These are phyloP conservation scores for Pandemis heparana DNA, from an alignment of 2,888 invertebrate genomes.

Conservation along the genomic window DNA sequence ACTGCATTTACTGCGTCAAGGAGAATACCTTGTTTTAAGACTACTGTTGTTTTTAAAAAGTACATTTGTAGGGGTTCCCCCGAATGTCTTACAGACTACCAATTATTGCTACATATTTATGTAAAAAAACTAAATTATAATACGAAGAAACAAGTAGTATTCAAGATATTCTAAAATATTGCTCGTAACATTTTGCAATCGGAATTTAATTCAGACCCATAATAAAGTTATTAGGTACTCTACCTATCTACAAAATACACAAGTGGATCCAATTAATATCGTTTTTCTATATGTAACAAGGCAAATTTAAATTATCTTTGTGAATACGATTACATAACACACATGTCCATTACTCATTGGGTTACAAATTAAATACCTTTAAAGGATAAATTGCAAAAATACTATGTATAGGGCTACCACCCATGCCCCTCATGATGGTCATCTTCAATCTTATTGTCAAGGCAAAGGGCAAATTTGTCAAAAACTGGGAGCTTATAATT, in stretches of 20 bases:
- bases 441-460: neutral
- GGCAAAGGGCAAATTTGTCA: neutral
- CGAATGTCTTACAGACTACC: neutral
- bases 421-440: neutral
- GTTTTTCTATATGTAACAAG: neutral
- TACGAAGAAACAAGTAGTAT: neutral
- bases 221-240: neutral
- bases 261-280: neutral
- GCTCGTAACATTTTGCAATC: neutral
- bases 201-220: neutral
- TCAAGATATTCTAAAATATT: constrained; percentile 1
- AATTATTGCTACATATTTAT: neutral
- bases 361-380: neutral
- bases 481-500: neutral
- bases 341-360: neutral
- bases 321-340: neutral
- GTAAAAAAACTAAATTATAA: neutral
- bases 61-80: neutral
- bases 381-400: neutral
- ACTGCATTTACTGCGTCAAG: neutral
- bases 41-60: neutral
- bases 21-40: neutral
- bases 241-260: neutral
- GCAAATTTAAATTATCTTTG: neutral
- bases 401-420: neutral